Base-by-base conservation (phyloP, 92 coral and sea anemone species). In the Nematostella vectensis region DNA sequence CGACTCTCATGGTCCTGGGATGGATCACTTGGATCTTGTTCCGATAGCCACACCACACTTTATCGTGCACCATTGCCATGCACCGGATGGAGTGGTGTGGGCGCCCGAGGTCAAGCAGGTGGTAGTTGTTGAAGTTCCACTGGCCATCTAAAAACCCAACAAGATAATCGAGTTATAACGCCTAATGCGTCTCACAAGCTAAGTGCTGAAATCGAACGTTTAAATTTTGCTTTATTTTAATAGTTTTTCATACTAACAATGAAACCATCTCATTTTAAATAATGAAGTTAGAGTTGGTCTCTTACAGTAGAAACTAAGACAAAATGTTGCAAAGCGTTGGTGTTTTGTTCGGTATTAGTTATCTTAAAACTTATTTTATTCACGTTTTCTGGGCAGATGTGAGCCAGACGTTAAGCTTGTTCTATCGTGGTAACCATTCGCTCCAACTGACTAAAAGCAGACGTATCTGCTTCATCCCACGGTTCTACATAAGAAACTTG, bases 11-110 rank as follows among this genome's bases (percentile, higher is more conserved):
- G 38, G 85, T 80, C 50, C 88, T 79, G 10, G 97, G 97, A 43
- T 89, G 94, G 47, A 89, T 89, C 30, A 89, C 97, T 50, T 89
- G 97, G 39, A 89, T 85, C 58, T 91, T 91, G 71, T 91, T 91
- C 48, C 98, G 79, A 59, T 91, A 91, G 12, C 98, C 98, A 80
- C 96, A 91, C 98, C 98, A 91, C 24, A 86, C 96, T 27, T 82
- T 74, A 40, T 89, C 97, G 26, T 89, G 95, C 2, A 89, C 97
- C 45, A 89, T 94, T 24, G 91, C 67, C 97, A 89, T 85, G 38
- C 97, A 89, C 51, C 96, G 97, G 26, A 89, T 89, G 39, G 97
- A 89, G 66, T 89, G 97, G 45, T 89, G 97, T 1, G 97, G 97
- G 0, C 97, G 87, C 20, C 97, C 96, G 2, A 89, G 83, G 55